phyloP scores from a whole-genome alignment of 2,797 vertebrate genomes.

The Sciurus vulgaris region DNA sequence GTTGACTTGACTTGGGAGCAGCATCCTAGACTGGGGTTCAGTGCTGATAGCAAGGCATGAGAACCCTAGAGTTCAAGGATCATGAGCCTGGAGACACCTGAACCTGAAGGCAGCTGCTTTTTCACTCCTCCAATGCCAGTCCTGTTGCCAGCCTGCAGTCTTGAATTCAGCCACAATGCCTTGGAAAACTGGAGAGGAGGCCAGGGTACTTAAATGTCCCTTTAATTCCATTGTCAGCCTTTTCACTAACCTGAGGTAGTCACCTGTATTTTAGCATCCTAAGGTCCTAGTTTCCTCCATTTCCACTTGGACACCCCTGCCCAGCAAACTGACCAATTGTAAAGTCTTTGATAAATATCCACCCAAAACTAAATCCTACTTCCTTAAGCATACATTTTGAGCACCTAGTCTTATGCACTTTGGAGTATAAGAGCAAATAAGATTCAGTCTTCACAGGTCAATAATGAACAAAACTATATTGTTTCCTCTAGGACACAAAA shows the following conservation, averaged over 20 bases:
- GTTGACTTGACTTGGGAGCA: rapidly evolving
- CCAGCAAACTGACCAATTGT: neutral
- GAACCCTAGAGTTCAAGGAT: neutral
- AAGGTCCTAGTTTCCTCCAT: neutral
- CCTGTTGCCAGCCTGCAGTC: neutral
- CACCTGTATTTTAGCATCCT: neutral
- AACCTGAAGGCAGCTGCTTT: neutral
- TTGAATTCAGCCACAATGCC: neutral
- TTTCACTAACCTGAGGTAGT: neutral
- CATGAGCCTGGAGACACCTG: neutral
- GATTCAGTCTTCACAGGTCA: neutral
- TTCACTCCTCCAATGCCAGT: neutral
- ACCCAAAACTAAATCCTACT: neutral
- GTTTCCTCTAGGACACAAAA: neutral
- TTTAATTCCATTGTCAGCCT: neutral
- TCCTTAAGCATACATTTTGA: neutral
- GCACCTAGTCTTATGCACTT: neutral
- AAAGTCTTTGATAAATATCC: neutral
- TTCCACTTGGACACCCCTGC: neutral
- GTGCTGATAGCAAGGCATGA: neutral
- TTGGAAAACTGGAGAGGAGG: neutral
- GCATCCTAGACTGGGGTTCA: neutral
- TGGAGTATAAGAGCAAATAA: neutral
- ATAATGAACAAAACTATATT: neutral
- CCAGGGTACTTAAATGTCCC: neutral